Evolutionary conservation across 2,797 vertebrate species (phyloP).

Genomic region (Lepilemur septentrionalis): DNA sequence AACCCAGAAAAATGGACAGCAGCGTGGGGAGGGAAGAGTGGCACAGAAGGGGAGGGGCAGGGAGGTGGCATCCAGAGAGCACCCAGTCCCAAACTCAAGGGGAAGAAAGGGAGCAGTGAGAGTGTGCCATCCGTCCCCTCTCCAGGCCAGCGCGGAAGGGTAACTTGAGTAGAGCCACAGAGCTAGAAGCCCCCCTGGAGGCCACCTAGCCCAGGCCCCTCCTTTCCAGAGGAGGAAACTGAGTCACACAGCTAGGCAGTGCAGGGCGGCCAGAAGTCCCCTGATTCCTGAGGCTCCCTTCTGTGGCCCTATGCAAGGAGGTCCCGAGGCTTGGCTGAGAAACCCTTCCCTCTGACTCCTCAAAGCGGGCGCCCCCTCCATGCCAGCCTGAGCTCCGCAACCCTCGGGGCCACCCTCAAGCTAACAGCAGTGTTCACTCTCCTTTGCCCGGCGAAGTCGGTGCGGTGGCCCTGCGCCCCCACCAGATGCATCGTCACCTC

Average conservation of each 20-base stretch:
- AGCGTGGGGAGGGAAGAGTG: background rate
- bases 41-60: background rate
- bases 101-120: background rate
- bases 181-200: background rate
- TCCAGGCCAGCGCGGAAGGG: background rate
- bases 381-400: background rate
- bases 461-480: background rate
- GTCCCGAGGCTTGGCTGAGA: background rate
- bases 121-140: background rate
- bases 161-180: background rate
- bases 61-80: no score
- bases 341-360: background rate
- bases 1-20: constrained; percentile 44
- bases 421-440: background rate
- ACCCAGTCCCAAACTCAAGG: rapidly evolving
- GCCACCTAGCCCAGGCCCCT: background rate
- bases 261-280: rapidly evolving
- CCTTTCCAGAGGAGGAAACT: background rate
- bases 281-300: background rate
- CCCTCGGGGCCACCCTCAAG: background rate
- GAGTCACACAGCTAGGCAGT: background rate
- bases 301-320: background rate
- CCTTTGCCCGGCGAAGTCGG: background rate
- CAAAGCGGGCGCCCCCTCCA: background rate
- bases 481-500: background rate